Evolutionary conservation across 2,113 vertebrate genomes (phyloP).

Genomic region (Cygnus atratus): DNA sequence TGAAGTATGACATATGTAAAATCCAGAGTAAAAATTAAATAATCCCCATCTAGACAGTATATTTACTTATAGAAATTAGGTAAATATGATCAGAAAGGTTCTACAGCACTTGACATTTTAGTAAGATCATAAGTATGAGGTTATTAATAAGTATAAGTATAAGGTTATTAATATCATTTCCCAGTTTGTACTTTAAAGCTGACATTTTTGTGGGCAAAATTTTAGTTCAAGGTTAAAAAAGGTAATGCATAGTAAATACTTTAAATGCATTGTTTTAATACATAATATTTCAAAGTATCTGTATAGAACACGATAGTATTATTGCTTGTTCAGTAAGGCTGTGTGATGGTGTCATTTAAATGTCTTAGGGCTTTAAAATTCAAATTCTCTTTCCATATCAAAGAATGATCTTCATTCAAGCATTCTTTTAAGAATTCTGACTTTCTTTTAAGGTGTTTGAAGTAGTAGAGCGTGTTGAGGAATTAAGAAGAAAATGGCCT

Average conservation of each 20-base stretch:
- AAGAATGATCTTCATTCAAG: neutral
- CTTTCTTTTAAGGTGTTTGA: constrained; percentile 91
- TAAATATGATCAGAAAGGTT: neutral
- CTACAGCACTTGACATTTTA: neutral
- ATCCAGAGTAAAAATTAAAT: neutral
- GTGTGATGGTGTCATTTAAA: neutral
- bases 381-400: neutral
- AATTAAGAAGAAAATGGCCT: constrained; percentile 96
- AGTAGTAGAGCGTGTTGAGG: constrained; percentile 96
- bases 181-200: neutral
- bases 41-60: neutral
- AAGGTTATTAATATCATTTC: neutral
- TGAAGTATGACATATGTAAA: neutral
- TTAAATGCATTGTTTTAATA: neutral
- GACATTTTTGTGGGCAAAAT: neutral
- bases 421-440: neutral
- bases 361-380: neutral
- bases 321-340: neutral
- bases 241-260: neutral
- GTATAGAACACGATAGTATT: neutral
- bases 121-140: neutral
- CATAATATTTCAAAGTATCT: neutral
- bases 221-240: neutral
- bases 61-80: neutral
- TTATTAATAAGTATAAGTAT: too few relatives aligned